Conservation (phyloP, 2,113 vertebrate genomes). For the Varanus salvator region DNA sequence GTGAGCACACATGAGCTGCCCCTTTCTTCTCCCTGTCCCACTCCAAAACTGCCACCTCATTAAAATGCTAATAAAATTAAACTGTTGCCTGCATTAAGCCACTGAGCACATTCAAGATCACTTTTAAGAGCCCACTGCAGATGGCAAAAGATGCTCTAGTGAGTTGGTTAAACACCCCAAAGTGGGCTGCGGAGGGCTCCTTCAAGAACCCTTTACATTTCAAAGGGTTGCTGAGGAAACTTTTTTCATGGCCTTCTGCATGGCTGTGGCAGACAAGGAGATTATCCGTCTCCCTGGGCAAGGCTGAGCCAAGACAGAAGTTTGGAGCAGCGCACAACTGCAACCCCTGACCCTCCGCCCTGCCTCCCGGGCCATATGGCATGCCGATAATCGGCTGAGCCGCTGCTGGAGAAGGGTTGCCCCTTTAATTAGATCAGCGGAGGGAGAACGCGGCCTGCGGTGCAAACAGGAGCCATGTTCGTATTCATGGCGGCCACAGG, state of each 20-base stretch:
- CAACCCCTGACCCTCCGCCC: not conserved
- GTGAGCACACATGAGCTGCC: not conserved
- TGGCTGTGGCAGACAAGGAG: not conserved
- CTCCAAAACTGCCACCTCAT: not conserved
- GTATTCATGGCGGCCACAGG: slow-evolving; percentile 7
- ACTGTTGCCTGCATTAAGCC: slow-evolving; percentile 9
- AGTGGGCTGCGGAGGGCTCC: not conserved
- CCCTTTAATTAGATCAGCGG: slow-evolving; percentile 44
- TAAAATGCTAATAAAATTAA: slow-evolving; percentile 35
- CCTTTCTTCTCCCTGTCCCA: not conserved
- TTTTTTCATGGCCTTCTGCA: slow-evolving; percentile 19
- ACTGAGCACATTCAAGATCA: not conserved
- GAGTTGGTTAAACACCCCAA: not conserved
- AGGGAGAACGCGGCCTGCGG: not conserved
- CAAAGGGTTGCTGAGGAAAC: not conserved
- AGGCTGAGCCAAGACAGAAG: not conserved
- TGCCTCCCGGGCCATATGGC: slow-evolving; percentile 34
- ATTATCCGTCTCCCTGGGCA: not conserved
- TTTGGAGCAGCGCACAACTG: not conserved
- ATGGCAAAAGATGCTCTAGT: not conserved
- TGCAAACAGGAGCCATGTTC: not conserved
- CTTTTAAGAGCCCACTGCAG: slow-evolving; percentile 7
- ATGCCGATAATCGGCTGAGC: slow-evolving; percentile 14
- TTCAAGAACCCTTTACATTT: not conserved
- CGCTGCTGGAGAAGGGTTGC: not conserved